phyloP scores from a whole-genome alignment of 1,140 invertebrate genomes.

The Drosophila kohkoa region DNA sequence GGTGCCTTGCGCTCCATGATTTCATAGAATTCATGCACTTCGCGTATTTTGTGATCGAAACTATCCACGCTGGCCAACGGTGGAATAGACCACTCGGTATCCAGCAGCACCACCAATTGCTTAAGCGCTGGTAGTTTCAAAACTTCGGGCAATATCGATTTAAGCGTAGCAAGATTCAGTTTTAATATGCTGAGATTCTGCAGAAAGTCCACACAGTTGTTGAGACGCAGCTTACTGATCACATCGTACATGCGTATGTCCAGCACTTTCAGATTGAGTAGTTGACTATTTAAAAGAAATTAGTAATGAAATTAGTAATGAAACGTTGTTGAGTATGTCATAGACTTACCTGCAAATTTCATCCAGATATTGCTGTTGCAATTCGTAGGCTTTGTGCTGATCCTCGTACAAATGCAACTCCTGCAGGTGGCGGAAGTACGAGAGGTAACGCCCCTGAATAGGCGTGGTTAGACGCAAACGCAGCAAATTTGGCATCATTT shows the following conservation, averaged over 20 bases:
- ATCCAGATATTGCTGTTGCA: constrained; percentile 70
- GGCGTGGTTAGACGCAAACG: constrained; percentile 67
- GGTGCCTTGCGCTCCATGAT: constrained; percentile 66
- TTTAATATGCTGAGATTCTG: constrained; percentile 63
- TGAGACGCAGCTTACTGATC: constrained; percentile 62
- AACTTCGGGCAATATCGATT: constrained; percentile 58
- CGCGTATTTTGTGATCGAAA: constrained; percentile 71
- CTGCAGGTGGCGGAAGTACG: constrained; percentile 61
- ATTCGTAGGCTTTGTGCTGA: constrained; percentile 69
- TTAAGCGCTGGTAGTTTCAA: constrained; percentile 62
- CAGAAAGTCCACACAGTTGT: constrained; percentile 57
- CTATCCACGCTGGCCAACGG: constrained; percentile 56
- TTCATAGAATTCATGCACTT: constrained; percentile 73
- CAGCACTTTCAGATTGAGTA: constrained; percentile 58
- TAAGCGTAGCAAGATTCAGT: constrained; percentile 70
- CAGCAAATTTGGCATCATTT: constrained; percentile 64
- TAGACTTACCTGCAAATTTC: constrained; percentile 61
- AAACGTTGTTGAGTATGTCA: background rate
- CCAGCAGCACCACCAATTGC: constrained; percentile 65
- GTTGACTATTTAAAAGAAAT: constrained; percentile 39
- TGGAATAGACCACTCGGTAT: constrained; percentile 66
- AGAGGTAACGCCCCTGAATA: constrained; percentile 64
- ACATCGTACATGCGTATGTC: constrained; percentile 72
- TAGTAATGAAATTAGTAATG: background rate
- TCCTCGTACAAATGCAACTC: constrained; percentile 75